Conservation (phyloP, 2,797 vertebrate genomes). For the Myoxocephalus aenaeus region DNA sequence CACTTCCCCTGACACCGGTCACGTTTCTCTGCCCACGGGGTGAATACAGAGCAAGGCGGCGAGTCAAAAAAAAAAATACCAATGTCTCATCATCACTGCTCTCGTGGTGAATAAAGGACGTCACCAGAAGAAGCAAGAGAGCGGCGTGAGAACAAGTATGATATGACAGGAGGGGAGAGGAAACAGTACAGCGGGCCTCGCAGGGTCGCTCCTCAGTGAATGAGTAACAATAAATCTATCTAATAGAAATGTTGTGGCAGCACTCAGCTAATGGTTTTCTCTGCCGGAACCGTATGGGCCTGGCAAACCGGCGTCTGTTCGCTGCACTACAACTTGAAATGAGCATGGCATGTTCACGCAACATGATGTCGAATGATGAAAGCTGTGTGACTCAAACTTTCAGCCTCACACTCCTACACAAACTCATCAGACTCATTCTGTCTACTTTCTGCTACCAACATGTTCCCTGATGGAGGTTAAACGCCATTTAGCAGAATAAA, state of each 20-base stretch:
- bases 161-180: slow-evolving; percentile 7
- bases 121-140: slow-evolving; percentile 11
- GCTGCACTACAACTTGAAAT: slow-evolving; percentile 12
- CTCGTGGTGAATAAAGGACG: slow-evolving; percentile 31
- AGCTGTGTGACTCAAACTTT: slow-evolving; percentile 44
- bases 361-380: slow-evolving; percentile 13
- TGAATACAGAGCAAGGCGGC: slow-evolving; percentile 20
- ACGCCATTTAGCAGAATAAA: slow-evolving; percentile 53
- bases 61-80: slow-evolving; percentile 25
- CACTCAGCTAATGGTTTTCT: slow-evolving; percentile 59
- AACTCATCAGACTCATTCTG: slow-evolving; percentile 31
- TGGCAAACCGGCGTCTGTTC: background rate
- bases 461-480: slow-evolving; percentile 47
- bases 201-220: slow-evolving; percentile 39
- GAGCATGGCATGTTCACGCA: slow-evolving; percentile 35
- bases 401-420: slow-evolving; percentile 29
- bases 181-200: slow-evolving; percentile 19
- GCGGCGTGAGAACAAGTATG: slow-evolving; percentile 5
- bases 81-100: slow-evolving; percentile 10
- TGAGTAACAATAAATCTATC: slow-evolving; percentile 55
- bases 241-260: slow-evolving; percentile 49
- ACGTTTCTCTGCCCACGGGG: slow-evolving; percentile 3
- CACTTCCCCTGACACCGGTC: slow-evolving; percentile 13
- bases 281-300: slow-evolving; percentile 13
- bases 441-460: slow-evolving; percentile 43